phyloP scores from a whole-genome alignment of 2,888 invertebrate species.

The Vesta saturnalis region DNA sequence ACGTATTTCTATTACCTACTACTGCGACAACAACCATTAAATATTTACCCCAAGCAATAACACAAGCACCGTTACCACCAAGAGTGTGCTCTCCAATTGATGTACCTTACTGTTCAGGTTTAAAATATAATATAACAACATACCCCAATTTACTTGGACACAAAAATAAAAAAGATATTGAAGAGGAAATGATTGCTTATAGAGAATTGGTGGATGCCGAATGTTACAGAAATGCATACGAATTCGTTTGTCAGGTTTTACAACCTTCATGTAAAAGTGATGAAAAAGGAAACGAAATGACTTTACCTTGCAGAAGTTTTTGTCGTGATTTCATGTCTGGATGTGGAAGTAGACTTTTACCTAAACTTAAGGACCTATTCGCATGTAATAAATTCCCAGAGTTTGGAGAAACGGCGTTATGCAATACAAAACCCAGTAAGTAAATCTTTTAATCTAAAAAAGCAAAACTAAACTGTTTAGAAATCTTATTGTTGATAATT shows the following conservation, averaged over 20 bases:
- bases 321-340: conserved; percentile 86
- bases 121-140: conserved; percentile 82
- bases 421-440: conserved; percentile 79
- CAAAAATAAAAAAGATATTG: conserved; percentile 68
- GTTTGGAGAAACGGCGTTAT: conserved; percentile 77
- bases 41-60: conserved; percentile 61
- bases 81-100: conserved; percentile 75
- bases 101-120: conserved; percentile 74
- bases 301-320: conserved; percentile 83
- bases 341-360: conserved; percentile 80
- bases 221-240: conserved; percentile 87
- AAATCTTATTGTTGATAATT: too few relatives aligned
- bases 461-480: too few relatives aligned
- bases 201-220: conserved; percentile 90
- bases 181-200: conserved; percentile 81
- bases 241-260: conserved; percentile 87
- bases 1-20: conserved; percentile 56
- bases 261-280: conserved; percentile 78
- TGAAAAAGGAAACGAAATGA: conserved; percentile 65
- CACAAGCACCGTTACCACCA: conserved; percentile 69
- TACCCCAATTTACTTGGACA: conserved; percentile 86
- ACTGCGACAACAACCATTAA: conserved; percentile 59
- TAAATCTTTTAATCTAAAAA: too few relatives aligned
- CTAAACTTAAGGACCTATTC: conserved; percentile 74
- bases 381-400: conserved; percentile 85